Percentiles rank a stretch among this genome's conserved stretches.
These are phyloP conservation scores for Hipparchia sbordonii DNA, from an alignment of 2,888 invertebrate genomes.

Conservation along the genomic window DNA sequence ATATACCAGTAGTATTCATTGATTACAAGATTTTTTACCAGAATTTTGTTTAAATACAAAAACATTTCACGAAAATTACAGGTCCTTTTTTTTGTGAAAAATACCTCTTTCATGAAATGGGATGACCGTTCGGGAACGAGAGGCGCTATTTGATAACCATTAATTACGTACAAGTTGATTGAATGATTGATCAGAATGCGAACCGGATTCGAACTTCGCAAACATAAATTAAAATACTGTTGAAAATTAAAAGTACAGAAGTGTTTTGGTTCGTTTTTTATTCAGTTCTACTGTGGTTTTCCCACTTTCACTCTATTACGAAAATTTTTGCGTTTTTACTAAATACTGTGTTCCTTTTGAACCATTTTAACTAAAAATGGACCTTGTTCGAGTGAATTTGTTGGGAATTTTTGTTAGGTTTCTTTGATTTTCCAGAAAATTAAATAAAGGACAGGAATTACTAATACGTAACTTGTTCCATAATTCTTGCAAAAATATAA, in stretches of 20 bases:
- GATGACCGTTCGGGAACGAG: constrained; percentile 60
- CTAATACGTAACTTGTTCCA: too few relatives aligned
- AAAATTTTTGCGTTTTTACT: neutral
- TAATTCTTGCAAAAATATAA: too few relatives aligned
- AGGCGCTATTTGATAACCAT: constrained; percentile 64
- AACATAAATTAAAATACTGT: constrained; percentile 2
- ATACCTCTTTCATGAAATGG: neutral
- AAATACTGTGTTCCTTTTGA: neutral
- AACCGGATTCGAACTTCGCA: constrained; percentile 1
- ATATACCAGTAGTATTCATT: too few relatives aligned
- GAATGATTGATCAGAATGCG: constrained; percentile 57
- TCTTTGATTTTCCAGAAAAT: too few relatives aligned
- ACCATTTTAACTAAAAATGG: too few relatives aligned
- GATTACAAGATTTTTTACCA: too few relatives aligned
- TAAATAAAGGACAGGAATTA: too few relatives aligned
- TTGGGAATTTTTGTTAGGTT: too few relatives aligned
- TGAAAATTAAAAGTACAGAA: neutral
- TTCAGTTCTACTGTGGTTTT: neutral
- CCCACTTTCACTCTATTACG: neutral
- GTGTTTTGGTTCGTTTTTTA: neutral
- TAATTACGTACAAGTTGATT: constrained; percentile 63
- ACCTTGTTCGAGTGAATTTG: too few relatives aligned
- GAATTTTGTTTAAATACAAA: neutral
- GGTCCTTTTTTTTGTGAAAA: neutral
- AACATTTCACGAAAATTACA: neutral